phyloP scores from a whole-genome alignment of 2,797 vertebrate genomes.

The Sebastes baramenuke region DNA sequence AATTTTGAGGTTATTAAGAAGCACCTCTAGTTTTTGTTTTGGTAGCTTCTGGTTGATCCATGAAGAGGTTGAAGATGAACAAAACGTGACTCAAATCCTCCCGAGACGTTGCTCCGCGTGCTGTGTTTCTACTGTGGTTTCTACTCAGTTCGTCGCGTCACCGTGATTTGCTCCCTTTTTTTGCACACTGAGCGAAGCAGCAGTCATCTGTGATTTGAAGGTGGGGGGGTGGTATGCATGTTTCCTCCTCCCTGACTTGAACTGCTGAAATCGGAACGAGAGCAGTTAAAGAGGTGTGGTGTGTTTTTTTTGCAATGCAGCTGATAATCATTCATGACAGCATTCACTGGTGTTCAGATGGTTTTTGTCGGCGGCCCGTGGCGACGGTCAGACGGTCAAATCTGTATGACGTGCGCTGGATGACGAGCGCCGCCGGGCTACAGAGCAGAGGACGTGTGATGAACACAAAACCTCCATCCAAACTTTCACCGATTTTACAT shows the following conservation, averaged over 20 bases:
- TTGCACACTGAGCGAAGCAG: slow-evolving; percentile 72
- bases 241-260: slow-evolving; percentile 34
- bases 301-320: slow-evolving; percentile 74
- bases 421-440: neutral
- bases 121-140: slow-evolving; percentile 23
- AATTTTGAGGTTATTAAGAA: neutral
- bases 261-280: slow-evolving; percentile 50
- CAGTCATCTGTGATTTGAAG: slow-evolving; percentile 48
- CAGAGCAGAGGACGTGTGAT: slow-evolving; percentile 17
- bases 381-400: neutral
- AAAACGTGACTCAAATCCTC: neutral
- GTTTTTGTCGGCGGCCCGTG: slow-evolving; percentile 19
- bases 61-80: neutral
- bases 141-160: slow-evolving; percentile 33
- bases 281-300: slow-evolving; percentile 4
- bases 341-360: slow-evolving; percentile 33
- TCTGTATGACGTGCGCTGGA: neutral
- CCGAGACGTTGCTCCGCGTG: neutral
- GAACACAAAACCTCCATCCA: slow-evolving; percentile 16
- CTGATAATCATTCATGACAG: slow-evolving; percentile 77
- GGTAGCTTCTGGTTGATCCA: neutral
- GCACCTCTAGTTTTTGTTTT: neutral
- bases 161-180: slow-evolving; percentile 67
- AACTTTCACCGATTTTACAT: neutral
- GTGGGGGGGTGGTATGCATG: slow-evolving; percentile 20